Percentiles rank a stretch among this genome's conserved stretches.
Evolutionary conservation across 2,797 vertebrate species (phyloP).

Genomic region (Vireo griseus): DNA sequence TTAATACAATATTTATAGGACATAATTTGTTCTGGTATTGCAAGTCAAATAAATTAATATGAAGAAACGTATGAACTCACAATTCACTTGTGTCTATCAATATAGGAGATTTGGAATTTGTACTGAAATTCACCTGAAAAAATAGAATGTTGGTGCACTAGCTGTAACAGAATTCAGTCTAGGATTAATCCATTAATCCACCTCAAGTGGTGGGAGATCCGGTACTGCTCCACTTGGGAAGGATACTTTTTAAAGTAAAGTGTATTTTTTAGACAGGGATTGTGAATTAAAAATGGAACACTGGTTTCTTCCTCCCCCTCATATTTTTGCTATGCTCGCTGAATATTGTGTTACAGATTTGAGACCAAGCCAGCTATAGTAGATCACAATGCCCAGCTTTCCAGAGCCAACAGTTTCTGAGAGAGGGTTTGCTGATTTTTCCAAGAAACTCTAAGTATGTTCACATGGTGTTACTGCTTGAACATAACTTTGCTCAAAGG

Average conservation of each 20-base stretch:
- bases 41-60: background rate
- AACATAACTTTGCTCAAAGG: background rate
- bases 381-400: background rate
- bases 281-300: background rate
- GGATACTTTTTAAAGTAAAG: background rate
- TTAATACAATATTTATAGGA: background rate
- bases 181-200: background rate
- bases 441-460: background rate
- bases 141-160: background rate
- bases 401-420: background rate
- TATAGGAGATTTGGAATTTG: background rate
- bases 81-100: background rate
- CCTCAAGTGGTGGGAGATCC: background rate
- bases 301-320: too few relatives aligned
- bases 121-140: background rate
- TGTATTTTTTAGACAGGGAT: background rate
- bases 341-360: background rate
- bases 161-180: background rate
- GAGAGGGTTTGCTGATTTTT: background rate
- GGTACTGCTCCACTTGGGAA: background rate
- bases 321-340: background rate
- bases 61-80: background rate
- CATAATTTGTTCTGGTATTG: background rate
- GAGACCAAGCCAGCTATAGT: background rate
- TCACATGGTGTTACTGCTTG: background rate